Conservation (phyloP, 2,888 invertebrate genomes). For the Alitta virens region DNA sequence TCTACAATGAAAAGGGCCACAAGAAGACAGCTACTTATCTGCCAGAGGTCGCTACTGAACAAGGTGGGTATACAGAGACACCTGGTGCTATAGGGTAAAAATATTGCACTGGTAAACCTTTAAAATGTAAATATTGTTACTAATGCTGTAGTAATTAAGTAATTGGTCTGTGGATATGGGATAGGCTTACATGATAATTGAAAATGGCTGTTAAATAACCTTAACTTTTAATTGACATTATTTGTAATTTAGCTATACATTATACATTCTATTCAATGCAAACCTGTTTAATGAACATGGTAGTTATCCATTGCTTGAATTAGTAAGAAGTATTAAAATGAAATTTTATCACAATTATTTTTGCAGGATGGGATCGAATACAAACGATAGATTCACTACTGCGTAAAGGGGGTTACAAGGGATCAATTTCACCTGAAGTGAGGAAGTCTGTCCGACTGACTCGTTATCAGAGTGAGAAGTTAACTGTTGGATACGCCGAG, state of each 20-base stretch:
- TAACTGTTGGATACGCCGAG: conserved; percentile 61
- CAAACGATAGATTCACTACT: conserved; percentile 97
- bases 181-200: too few relatives aligned
- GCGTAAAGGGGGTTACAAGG: conserved; percentile 95
- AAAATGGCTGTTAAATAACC: background rate
- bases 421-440: conserved; percentile 58
- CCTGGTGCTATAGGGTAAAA: background rate
- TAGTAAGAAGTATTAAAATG: too few relatives aligned
- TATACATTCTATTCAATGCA: too few relatives aligned
- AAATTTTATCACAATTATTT: too few relatives aligned
- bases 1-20: conserved; percentile 85
- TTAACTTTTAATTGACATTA: background rate
- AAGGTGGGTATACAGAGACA: conserved; percentile 68
- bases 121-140: too few relatives aligned
- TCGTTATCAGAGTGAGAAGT: conserved; percentile 94
- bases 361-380: conserved; percentile 93
- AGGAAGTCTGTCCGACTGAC: conserved; percentile 89
- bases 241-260: background rate
- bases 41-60: conserved; percentile 96
- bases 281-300: too few relatives aligned
- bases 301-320: too few relatives aligned
- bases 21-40: conserved; percentile 97
- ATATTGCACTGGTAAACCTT: too few relatives aligned
- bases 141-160: too few relatives aligned
- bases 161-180: too few relatives aligned